Base-by-base conservation (phyloP, 2,797 vertebrate species). In the Atherinosoma microstoma region DNA sequence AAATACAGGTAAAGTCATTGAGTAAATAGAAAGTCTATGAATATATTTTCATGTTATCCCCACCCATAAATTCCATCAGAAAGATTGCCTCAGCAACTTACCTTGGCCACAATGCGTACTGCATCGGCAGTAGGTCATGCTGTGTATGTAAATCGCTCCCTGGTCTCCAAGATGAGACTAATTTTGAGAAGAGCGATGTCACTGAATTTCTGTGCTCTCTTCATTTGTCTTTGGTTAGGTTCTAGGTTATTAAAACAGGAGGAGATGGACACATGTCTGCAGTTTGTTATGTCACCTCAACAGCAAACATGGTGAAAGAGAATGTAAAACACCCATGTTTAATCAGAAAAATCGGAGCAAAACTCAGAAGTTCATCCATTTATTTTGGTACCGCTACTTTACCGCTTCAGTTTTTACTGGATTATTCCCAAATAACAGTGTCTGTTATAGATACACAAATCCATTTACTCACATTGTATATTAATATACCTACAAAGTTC, bases 21-120 rank as follows among this genome's bases (percentile, higher is more conserved):
- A 77, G 63, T 70, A 76, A 84, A 90, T 64, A 84, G 22, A 80
- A 72, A 85, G 32, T 65, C 74, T 80, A 80, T 89, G 85, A 87
- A 87, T 87, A 84, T 53, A 84, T 88, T 80, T 83, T 38, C 67
- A 75, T 62, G 13, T 68, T 78, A 75, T 83, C 74, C 72, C 16
- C 49, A 11, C 29, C 18, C 11, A 73, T 71, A 45, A 71, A 79
- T 78, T 63, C 24, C 45, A 67, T 75, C 24, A 49, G 60, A 79
- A 69, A 64, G 42, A 68, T 53, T 71, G 36, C 24, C 35, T 80
- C 64, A 73, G 76, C 60, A 68, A 35, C 62, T 61, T 79, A 47
- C 32, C 54, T 45, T 27, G 36, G 51, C 16, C 13, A 36, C 36
- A 69, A 8, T 58, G 67, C 75, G 70, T 51, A 68, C 36, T 54